Base-by-base conservation (phyloP, 2,888 invertebrate genomes). In the Crocallis elinguaria region DNA sequence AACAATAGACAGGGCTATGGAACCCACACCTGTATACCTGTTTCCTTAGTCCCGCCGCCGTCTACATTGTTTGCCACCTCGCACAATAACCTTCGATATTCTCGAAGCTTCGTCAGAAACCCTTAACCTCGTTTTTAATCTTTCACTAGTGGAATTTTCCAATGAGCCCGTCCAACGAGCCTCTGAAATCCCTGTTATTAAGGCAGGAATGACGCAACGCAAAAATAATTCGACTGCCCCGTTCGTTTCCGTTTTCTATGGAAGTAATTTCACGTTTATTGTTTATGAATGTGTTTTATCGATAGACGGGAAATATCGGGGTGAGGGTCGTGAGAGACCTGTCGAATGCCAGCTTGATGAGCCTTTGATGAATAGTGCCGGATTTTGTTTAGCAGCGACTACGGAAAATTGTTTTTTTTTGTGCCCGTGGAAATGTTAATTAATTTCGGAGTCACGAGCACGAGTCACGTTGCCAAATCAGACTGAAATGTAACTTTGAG, bases 191-290 rank as follows among this genome's bases (percentile, higher is more conserved):
- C 38, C 43, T 38, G 38, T 43, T 54, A 54, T 54, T 48, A 49
- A 44, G 33, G 43, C 41, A 38, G 43, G 36, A 50, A 46, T 49
- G 49, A 48, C 53, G 42, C 42, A 41, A 45, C 49, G 36, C 42
- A 35, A 39, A 30, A 55, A 49, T 54, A 51, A 55, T 49, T 52
- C 51, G 38, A 43, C 43, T 49, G 43, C 36, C 32, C 42, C 25
- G 36, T 39, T 39, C 49, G 49, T 42, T 52, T 54, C 44, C 45
- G 35, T 57, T 51, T 44, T 53, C 54, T 55, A 53, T 42, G 64
- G 60, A 62, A 67, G 66, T 64, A 64, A 72, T 50, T 60, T 49
- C 37, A 23, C 46, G 49, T 63, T 49, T 48, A 63, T 69, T 67
- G 64, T 66, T 64, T 70, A 64, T 55, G 59, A 44, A 54, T 42